Evolutionary conservation across 2,888 invertebrate species (phyloP).

Genomic region (Helicoverpa assulta): DNA sequence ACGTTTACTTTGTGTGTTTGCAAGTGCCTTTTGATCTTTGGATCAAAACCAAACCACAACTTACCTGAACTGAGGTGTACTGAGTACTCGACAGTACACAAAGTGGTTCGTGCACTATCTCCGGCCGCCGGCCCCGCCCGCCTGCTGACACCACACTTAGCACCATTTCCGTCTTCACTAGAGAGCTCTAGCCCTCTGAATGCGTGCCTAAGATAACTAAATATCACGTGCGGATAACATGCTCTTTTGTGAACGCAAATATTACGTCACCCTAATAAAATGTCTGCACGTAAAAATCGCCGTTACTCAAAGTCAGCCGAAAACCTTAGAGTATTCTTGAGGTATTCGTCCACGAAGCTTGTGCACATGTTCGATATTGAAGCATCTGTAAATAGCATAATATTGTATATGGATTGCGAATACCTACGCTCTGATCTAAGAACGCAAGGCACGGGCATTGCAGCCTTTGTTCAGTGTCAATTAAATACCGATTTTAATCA

Average conservation of each 20-base stretch:
- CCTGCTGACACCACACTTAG: conserved; percentile 79
- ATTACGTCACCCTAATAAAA: conserved; percentile 37
- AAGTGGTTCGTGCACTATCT: conserved; percentile 77
- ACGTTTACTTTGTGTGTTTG: conserved; percentile 34
- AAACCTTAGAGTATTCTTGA: conserved; percentile 39
- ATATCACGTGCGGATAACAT: conserved; percentile 47
- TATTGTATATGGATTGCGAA: conserved; percentile 14
- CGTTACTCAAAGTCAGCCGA: conserved; percentile 36
- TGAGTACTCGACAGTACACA: conserved; percentile 46
- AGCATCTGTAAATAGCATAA: neutral
- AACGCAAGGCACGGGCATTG: conserved; percentile 9
- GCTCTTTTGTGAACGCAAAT: conserved; percentile 38
- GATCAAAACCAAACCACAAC: conserved; percentile 39
- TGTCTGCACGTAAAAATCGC: conserved; percentile 13
- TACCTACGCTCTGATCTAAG: conserved; percentile 5
- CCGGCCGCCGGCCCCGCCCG: conserved; percentile 50
- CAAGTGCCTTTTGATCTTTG: conserved; percentile 38
- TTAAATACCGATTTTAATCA: conserved; percentile 33
- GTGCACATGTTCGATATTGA: conserved; percentile 15
- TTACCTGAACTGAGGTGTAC: conserved; percentile 34
- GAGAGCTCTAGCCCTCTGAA: conserved; percentile 62
- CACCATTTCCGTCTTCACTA: conserved; percentile 74
- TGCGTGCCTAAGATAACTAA: conserved; percentile 51
- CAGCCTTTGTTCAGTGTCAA: conserved; percentile 19
- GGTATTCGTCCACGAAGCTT: conserved; percentile 9